Evolutionary conservation across 1,140 invertebrate genomes (phyloP).

Genomic region (Saccostrea echinata): DNA sequence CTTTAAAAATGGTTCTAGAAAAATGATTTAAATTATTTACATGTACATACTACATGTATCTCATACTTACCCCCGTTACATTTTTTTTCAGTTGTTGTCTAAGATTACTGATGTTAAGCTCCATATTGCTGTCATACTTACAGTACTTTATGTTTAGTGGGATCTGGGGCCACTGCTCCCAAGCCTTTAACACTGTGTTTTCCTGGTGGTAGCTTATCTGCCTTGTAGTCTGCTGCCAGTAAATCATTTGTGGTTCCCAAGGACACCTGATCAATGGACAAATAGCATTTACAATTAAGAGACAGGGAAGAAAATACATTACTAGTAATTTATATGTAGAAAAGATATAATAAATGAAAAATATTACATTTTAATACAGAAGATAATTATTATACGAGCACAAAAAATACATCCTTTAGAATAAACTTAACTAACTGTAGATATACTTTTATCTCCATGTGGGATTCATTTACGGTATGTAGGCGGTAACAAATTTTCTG

Average conservation of each 20-base stretch:
- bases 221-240: constrained; percentile 74
- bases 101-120: no score
- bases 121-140: constrained; percentile 64
- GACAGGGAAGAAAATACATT: neutral
- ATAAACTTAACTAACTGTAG: no score
- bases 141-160: constrained; percentile 64
- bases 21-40: neutral
- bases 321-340: no score
- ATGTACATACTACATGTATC: neutral
- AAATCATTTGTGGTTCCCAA: constrained; percentile 76
- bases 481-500: no score
- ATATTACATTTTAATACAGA: no score
- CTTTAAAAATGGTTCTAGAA: neutral
- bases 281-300: neutral
- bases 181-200: constrained; percentile 77
- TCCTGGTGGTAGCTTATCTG: constrained; percentile 73
- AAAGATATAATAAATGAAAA: no score
- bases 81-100: no score
- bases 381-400: no score
- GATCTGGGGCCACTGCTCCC: constrained; percentile 74
- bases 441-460: no score
- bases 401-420: no score
- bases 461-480: no score
- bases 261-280: constrained; percentile 69
- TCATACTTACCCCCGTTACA: no score